Percentiles rank a stretch among this genome's conserved stretches.
phyloP scores from a whole-genome alignment of 1,140 invertebrate genomes.

The Pogonognathellus flavescens region DNA sequence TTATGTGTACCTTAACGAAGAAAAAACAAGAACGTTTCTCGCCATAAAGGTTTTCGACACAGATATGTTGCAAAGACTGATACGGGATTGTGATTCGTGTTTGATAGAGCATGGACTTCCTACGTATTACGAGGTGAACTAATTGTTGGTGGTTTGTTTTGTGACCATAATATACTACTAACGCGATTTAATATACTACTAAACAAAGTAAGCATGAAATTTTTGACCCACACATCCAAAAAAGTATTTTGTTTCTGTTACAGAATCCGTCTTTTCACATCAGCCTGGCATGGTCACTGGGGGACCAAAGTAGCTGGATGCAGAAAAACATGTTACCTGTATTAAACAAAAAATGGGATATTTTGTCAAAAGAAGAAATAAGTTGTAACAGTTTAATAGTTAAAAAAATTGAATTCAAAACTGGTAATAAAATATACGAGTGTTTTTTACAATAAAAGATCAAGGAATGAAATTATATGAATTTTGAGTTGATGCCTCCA shows the following conservation, averaged over 20 bases:
- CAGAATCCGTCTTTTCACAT: constrained; percentile 81
- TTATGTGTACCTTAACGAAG: constrained; percentile 81
- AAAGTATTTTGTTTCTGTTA: constrained; percentile 68
- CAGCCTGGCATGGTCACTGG: constrained; percentile 77
- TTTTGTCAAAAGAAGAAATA: neutral
- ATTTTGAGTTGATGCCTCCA: no score
- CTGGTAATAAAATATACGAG: constrained; percentile 51
- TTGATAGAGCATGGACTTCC: constrained; percentile 79
- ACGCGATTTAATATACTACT: no score
- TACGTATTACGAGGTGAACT: constrained; percentile 76
- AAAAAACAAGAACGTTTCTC: constrained; percentile 81
- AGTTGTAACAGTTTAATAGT: neutral
- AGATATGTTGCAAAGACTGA: constrained; percentile 72
- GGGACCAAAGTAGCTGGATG: neutral
- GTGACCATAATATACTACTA: no score
- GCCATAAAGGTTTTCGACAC: constrained; percentile 75
- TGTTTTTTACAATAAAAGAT: neutral
- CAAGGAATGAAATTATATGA: no score
- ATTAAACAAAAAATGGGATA: constrained; percentile 63
- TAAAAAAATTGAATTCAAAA: constrained; percentile 48
- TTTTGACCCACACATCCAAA: no score
- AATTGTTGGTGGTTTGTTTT: no score
- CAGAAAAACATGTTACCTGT: constrained; percentile 6
- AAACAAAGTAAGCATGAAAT: no score
- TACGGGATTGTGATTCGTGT: constrained; percentile 74